Conservation (phyloP, 2,888 invertebrate species). For the Trichogramma dendrolimi region DNA sequence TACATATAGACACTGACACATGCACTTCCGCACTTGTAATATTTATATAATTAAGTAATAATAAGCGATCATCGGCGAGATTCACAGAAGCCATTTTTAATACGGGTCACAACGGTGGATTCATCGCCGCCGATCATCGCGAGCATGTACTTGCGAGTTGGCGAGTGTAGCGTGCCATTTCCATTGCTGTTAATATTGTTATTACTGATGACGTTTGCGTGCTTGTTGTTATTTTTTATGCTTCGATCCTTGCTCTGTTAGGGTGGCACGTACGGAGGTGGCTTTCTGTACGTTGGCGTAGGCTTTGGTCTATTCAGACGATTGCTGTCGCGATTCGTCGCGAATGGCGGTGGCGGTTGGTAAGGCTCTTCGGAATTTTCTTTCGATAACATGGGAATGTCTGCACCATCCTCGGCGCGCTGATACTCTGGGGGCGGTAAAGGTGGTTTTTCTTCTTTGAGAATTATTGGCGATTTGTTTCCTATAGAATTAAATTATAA, state of each 20-base stretch:
- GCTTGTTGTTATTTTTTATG: conserved; percentile 11
- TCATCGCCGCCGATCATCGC: conserved; percentile 46
- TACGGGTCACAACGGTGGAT: too few species aligned
- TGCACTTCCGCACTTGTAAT: too few species aligned
- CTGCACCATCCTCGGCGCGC: conserved; percentile 55
- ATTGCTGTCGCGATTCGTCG: conserved; percentile 68
- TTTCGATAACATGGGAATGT: conserved; percentile 50
- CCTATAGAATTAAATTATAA: conserved; percentile 42
- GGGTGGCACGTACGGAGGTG: conserved; percentile 95
- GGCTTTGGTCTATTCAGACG: conserved; percentile 75
- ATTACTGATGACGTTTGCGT: conserved; percentile 14
- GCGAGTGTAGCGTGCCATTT: conserved; percentile 39
- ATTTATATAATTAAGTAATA: too few species aligned
- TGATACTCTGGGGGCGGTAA: conserved; percentile 78
- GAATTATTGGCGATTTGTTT: conserved; percentile 87
- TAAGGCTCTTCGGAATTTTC: conserved; percentile 69
- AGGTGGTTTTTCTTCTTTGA: conserved; percentile 93
- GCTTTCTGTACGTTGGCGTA: conserved; percentile 88
- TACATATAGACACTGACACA: too few species aligned
- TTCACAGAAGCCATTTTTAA: too few species aligned
- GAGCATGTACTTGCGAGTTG: conserved; percentile 49
- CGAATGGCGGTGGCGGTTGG: conserved; percentile 85
- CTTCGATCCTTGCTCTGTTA: conserved; percentile 58
- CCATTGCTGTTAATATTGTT: not conserved
- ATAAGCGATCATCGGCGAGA: conserved; percentile 33